phyloP scores from a whole-genome alignment of 2,113 vertebrate genomes.

The Malurus cyaneus region DNA sequence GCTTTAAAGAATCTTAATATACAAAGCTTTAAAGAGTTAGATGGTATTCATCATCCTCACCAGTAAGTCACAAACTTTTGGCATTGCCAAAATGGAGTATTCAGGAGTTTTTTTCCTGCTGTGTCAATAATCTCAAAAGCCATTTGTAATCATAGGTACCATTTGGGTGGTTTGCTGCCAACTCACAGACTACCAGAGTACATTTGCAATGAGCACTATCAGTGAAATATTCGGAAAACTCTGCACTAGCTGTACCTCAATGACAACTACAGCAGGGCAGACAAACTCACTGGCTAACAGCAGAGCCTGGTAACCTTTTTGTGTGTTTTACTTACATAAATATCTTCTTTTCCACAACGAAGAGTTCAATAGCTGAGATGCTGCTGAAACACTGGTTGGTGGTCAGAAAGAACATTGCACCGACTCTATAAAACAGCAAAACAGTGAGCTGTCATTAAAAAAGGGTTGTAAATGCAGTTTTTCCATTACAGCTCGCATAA shows the following conservation, averaged over 20 bases:
- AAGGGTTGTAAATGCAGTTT: background rate
- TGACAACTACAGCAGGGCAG: background rate
- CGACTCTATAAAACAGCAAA: conserved; percentile 74
- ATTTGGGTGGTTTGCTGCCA: background rate
- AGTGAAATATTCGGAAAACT: background rate
- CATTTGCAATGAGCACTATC: background rate
- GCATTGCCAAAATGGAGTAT: background rate
- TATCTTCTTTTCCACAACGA: conserved; percentile 89
- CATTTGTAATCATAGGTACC: background rate
- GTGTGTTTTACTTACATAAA: conserved; percentile 83
- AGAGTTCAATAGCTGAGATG: conserved; percentile 87
- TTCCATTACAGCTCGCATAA: background rate
- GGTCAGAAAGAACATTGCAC: conserved; percentile 88
- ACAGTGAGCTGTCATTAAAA: background rate
- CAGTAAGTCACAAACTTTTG: background rate
- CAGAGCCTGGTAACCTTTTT: background rate
- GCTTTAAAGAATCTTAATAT: background rate
- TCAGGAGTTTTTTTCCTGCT: background rate
- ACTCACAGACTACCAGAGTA: background rate
- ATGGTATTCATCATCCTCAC: background rate
- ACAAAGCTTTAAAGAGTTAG: background rate
- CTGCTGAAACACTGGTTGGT: conserved; percentile 94
- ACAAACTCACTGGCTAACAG: background rate
- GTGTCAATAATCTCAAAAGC: background rate
- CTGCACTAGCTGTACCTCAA: background rate